A percentile compares a stretch with the other conserved stretches of the same genome.
Evolutionary conservation across 53 echinoderm and acorn worm species (phyloP).

Genomic region (Echinarachnius parma): DNA sequence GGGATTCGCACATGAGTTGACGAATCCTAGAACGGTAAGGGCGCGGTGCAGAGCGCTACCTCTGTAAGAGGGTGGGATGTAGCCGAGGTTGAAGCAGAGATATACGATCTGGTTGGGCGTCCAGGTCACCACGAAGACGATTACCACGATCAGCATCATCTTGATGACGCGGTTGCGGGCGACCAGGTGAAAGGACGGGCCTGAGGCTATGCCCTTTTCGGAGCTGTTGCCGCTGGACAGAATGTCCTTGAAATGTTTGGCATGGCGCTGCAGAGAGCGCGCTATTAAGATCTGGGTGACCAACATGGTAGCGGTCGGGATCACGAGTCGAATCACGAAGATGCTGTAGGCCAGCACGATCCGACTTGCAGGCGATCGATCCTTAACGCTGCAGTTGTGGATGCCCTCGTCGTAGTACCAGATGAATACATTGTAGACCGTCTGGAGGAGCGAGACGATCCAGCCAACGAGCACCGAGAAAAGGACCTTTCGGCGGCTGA

Average conservation of each 20-base stretch:
- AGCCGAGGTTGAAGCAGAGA: slow-evolving; percentile 55
- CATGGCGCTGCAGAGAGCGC: slow-evolving; percentile 1
- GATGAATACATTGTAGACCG: background rate
- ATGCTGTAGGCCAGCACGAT: slow-evolving; percentile 1
- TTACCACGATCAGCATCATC: slow-evolving; percentile 65
- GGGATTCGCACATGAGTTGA: too few species aligned
- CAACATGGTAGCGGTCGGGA: slow-evolving; percentile 20
- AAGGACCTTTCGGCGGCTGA: background rate
- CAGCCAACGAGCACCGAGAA: slow-evolving; percentile 11
- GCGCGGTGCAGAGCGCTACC: too few species aligned
- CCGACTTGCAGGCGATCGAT: background rate
- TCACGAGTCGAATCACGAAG: slow-evolving; percentile 13
- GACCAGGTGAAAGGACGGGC: slow-evolving; percentile 57
- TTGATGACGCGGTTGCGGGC: slow-evolving; percentile 56
- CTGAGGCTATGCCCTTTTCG: slow-evolving; percentile 4
- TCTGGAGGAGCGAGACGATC: background rate
- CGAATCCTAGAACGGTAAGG: too few species aligned
- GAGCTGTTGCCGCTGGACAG: background rate
- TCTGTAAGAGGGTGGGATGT: slow-evolving; percentile 42
- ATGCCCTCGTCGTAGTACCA: background rate
- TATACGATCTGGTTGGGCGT: slow-evolving; percentile 63
- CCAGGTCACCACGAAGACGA: slow-evolving; percentile 67
- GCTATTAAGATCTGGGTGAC: slow-evolving; percentile 16
- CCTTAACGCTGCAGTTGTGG: background rate
- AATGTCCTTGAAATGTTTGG: background rate